phyloP scores from a whole-genome alignment of 2,888 invertebrate genomes.

The Trissoscelio sp. region DNA sequence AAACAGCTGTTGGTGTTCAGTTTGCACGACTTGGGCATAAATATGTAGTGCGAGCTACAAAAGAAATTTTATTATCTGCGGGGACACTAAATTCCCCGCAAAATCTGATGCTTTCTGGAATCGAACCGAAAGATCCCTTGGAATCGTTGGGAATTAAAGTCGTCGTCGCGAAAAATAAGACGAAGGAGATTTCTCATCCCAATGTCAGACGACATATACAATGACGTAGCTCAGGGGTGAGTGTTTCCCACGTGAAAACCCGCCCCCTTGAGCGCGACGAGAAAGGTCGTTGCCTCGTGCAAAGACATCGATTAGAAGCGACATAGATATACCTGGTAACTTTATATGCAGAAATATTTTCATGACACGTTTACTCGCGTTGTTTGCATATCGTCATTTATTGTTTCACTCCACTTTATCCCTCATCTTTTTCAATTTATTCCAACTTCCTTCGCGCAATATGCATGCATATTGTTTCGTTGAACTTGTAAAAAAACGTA shows the following conservation, averaged over 20 bases:
- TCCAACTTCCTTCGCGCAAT: constrained; percentile 31
- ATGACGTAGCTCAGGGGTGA: constrained; percentile 65
- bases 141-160: constrained; percentile 55
- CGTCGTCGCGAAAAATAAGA: constrained; percentile 55
- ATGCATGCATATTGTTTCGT: constrained; percentile 32
- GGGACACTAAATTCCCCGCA: constrained; percentile 94
- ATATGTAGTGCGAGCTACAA: constrained; percentile 85
- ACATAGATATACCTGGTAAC: constrained; percentile 65
- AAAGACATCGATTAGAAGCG: constrained; percentile 69
- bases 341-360: constrained; percentile 66
- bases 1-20: constrained; percentile 88
- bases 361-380: constrained; percentile 51
- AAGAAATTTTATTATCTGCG: constrained; percentile 91
- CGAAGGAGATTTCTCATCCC: constrained; percentile 59
- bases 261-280: constrained; percentile 58
- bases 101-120: constrained; percentile 92
- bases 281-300: constrained; percentile 69
- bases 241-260: constrained; percentile 67
- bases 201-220: constrained; percentile 58
- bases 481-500: constrained; percentile 34
- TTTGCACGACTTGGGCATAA: constrained; percentile 86
- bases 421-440: constrained; percentile 51
- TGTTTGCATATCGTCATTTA: constrained; percentile 55
- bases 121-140: constrained; percentile 88
- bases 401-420: constrained; percentile 41